phyloP scores from a whole-genome alignment of 2,888 invertebrate species.

The Aphidoletes aphidimyza region DNA sequence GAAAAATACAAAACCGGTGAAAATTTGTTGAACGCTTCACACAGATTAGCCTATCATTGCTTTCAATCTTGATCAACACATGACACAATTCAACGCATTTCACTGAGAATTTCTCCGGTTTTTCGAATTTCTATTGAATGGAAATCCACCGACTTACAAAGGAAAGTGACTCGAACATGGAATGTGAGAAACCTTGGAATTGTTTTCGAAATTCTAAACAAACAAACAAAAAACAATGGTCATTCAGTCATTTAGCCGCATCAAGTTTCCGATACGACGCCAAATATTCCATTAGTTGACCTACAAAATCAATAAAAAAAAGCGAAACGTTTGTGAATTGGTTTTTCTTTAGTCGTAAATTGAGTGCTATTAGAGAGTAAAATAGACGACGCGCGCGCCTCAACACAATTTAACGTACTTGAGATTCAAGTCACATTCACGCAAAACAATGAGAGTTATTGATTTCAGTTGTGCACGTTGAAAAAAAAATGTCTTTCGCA shows the following conservation, averaged over 20 bases:
- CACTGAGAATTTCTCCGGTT: background rate
- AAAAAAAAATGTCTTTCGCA: background rate
- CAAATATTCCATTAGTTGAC: too few relatives aligned
- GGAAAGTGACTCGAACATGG: background rate
- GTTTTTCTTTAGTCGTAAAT: background rate
- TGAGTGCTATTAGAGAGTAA: background rate
- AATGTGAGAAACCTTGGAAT: background rate
- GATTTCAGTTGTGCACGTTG: background rate
- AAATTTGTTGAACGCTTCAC: background rate
- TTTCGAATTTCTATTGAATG: background rate
- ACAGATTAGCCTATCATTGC: background rate
- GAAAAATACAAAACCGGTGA: background rate
- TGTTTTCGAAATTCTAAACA: background rate
- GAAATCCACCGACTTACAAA: background rate
- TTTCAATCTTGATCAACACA: background rate
- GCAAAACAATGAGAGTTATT: constrained; percentile 7
- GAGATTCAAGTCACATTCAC: constrained; percentile 35
- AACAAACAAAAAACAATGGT: constrained; percentile 5
- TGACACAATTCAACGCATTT: background rate
- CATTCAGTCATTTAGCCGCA: background rate
- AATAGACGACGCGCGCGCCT: background rate
- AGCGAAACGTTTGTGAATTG: constrained; percentile 7
- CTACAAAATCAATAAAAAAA: constrained; percentile 54
- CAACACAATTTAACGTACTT: background rate
- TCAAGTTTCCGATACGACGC: background rate